Percentiles rank a stretch among this genome's conserved stretches.
These are phyloP conservation scores for Pampus argenteus DNA, from an alignment of 2,797 vertebrate genomes.

Conservation along the genomic window DNA sequence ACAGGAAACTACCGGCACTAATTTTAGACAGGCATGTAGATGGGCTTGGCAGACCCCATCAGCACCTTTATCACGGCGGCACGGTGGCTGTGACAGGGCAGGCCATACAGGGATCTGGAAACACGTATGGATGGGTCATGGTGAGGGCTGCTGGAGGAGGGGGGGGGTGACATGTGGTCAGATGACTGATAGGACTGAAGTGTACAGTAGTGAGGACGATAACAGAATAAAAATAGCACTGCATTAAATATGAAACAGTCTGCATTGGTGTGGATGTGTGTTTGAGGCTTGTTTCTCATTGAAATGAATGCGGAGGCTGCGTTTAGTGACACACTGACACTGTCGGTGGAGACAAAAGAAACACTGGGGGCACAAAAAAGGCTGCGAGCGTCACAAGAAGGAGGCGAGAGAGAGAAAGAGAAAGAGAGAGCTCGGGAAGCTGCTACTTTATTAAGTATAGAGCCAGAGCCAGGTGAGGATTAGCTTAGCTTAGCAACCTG, in stretches of 20 bases:
- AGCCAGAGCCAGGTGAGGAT: no score
- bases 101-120: slow-evolving; percentile 61
- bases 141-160: slow-evolving; percentile 15
- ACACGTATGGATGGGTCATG: slow-evolving; percentile 39
- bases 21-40: slow-evolving; percentile 72
- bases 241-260: not conserved
- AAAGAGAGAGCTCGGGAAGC: no score
- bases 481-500: no score
- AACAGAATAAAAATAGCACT: slow-evolving; percentile 11
- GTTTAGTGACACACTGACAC: not conserved
- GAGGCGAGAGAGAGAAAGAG: not conserved
- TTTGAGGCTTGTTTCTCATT: not conserved
- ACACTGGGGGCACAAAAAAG: not conserved
- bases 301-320: not conserved
- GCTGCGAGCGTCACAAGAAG: not conserved
- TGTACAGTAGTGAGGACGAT: slow-evolving; percentile 31
- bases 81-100: slow-evolving; percentile 43
- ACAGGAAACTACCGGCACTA: slow-evolving; percentile 75
- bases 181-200: slow-evolving; percentile 35
- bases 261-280: not conserved
- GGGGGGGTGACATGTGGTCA: slow-evolving; percentile 28
- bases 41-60: slow-evolving; percentile 62
- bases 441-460: no score
- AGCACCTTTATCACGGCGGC: slow-evolving; percentile 54
- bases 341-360: no score